Evolutionary conservation across 2,113 vertebrate genomes (phyloP), one percentile per base, ranked within the genome.

Genomic region (Guaruba guarouba): DNA sequence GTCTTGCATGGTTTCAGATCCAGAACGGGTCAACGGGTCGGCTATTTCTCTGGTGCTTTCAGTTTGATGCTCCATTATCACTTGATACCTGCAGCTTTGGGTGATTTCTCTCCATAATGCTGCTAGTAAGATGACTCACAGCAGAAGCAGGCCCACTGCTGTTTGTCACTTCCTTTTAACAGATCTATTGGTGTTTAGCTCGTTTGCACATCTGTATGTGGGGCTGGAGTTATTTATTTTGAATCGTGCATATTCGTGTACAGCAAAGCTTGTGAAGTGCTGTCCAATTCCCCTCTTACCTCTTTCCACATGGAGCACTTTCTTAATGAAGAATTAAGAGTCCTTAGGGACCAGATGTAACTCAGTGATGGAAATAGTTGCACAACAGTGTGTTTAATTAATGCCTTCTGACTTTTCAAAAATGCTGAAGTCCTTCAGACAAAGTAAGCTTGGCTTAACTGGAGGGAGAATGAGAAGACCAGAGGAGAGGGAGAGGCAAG

Each of bases 1-100:
- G 17, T 14, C 52, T 64, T 16, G 25, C 8, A 4, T 0, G 6
- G 8, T 54, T 27, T 25, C 43, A 59, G 66, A 19, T 55, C 24
- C 73, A 6, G 37, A 13, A 23, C 0, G 0, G 22, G 41, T 33
- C 76, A 10, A 10, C 0, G 3, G 37, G 1, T 28, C 2, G 0
- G 19, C 12, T 59, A 0, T 39, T 43, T 28, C 25, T 41, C 31
- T 7, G 1, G 4, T 41, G 49, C 31, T 68, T 68, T 86, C 2
- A 0, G 4, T 71, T 29, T 37, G 87, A 20, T 27, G 24, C 82
- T 61, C 75, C 0, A 0, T 44, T 43, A 37, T 55, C 3, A 1
- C 63, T 80, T 25, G n/a, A 29, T 69, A 6, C 44, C 75, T 76
- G 68, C 76, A 67, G 41, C 54, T 48, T 29, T 4, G 39, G 17